Evolutionary conservation across 2,888 invertebrate species (phyloP), one percentile per base, ranked within the genome.

Genomic region (Euzophera pinguis): DNA sequence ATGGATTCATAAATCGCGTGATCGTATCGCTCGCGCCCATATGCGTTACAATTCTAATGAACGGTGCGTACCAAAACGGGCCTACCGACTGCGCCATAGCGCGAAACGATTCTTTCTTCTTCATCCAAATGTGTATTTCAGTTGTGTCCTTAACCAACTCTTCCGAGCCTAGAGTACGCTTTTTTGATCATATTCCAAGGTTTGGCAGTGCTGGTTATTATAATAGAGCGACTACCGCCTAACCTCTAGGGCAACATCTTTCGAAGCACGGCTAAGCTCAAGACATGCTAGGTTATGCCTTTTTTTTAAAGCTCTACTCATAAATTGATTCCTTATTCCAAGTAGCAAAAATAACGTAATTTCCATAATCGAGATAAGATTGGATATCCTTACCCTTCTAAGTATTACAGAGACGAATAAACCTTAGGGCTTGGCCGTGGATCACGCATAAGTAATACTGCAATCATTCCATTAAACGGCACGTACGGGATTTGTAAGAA

Each of bases 391-490:
- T 34, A 45, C 45, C 16, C 45, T 34, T 45, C 9, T 32, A 16
- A 45, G 45, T n/a, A 45, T 45, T 16, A 32, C 43, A 4, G 45
- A 45, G 45, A 8, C 27, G 34, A 45, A 45, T 16, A 45, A 45
- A 32, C 34, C 45, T 45, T 4, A 16, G 45, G 16, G 16, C 8
- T 12, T 27, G 43, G 43, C 13, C 13, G 50, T 43, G 51, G 43
- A 51, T 51, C 51, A 27, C 43, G 51, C 51, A 51, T 54, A 54
- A 69, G 68, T 71, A 75, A 75, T 76, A 72, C 67, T 72, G 77
- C 81, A 81, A 83, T 82, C 78, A 80, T 82, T 75, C 78, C 76
- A 81, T 81, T 84, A 82, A 81, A 81, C 69, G 73, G 67, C 69
- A 66, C 69, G 74, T 71, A 71, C 64, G 65, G 66, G 79, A 80